Evolutionary conservation across 2,797 vertebrate species (phyloP).

Genomic region (Hydrocynus forskahlii): DNA sequence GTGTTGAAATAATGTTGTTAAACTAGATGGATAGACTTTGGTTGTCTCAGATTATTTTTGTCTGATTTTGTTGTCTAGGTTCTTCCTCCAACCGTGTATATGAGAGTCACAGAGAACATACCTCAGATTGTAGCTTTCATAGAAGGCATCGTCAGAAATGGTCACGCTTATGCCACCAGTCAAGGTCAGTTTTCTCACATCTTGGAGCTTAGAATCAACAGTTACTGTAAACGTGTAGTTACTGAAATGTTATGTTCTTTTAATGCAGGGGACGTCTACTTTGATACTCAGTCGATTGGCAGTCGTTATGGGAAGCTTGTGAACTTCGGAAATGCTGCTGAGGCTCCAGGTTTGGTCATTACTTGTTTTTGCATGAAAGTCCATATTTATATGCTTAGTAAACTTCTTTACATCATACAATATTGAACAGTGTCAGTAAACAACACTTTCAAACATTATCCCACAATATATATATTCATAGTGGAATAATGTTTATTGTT

Average conservation of each 20-base stretch:
- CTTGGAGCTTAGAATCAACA: not conserved
- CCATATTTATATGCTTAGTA: no score
- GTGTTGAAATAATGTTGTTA: not conserved
- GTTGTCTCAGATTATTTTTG: not conserved
- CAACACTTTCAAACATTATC: no score
- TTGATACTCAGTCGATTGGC: slow-evolving; percentile 87
- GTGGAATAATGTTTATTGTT: no score
- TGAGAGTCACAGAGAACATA: slow-evolving; percentile 94
- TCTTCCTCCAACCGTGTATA: slow-evolving; percentile 85
- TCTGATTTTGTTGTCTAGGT: slow-evolving; percentile 77
- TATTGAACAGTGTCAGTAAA: no score
- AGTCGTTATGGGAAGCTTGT: slow-evolving; percentile 85
- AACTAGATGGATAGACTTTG: not conserved
- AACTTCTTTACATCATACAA: no score
- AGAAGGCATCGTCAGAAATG: slow-evolving; percentile 81
- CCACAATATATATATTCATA: no score
- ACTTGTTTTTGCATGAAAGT: not conserved
- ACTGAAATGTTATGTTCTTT: slow-evolving; percentile 35
- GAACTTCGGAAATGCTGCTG: slow-evolving; percentile 54
- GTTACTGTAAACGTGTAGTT: not conserved
- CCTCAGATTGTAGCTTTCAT: slow-evolving; percentile 90
- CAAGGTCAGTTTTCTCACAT: slow-evolving; percentile 75
- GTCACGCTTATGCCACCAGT: slow-evolving; percentile 85
- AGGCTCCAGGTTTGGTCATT: slow-evolving; percentile 77
- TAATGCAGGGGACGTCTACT: slow-evolving; percentile 90